phyloP scores from a whole-genome alignment of 2,797 vertebrate genomes.

The Microhierax caerulescens region DNA sequence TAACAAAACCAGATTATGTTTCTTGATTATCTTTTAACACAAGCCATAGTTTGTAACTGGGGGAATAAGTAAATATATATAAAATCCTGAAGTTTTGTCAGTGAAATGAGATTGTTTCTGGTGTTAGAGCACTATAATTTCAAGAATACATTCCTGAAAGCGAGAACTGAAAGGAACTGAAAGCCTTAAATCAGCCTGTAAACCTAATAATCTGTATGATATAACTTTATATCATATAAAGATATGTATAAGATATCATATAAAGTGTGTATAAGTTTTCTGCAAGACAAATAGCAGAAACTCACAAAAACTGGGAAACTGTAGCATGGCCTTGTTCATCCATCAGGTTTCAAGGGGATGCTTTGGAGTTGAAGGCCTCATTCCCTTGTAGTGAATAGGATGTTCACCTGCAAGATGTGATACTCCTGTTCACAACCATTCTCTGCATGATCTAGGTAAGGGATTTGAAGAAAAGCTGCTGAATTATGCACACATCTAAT shows the following conservation, averaged over 20 bases:
- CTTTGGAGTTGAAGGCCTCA: neutral
- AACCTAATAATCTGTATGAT: conserved; percentile 4
- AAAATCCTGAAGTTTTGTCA: neutral
- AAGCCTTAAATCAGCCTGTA: conserved; percentile 20
- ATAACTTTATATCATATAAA: conserved; percentile 32
- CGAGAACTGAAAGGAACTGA: neutral
- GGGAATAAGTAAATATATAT: neutral
- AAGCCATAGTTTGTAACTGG: neutral
- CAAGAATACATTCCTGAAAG: conserved; percentile 11
- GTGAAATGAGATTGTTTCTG: neutral
- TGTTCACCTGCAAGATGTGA: neutral
- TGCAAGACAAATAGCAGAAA: neutral
- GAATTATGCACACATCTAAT: neutral
- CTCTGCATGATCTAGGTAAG: neutral
- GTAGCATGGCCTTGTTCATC: neutral
- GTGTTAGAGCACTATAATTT: neutral
- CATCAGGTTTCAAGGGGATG: neutral
- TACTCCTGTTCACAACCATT: neutral
- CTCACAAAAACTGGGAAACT: neutral
- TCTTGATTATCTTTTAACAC: neutral
- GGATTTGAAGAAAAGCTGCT: neutral
- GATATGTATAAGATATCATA: too few species aligned
- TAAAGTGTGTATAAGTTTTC: neutral
- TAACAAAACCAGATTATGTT: neutral
- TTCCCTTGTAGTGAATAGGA: neutral